phyloP scores from a whole-genome alignment of 2,888 invertebrate genomes.

The Lepas anatifera region DNA sequence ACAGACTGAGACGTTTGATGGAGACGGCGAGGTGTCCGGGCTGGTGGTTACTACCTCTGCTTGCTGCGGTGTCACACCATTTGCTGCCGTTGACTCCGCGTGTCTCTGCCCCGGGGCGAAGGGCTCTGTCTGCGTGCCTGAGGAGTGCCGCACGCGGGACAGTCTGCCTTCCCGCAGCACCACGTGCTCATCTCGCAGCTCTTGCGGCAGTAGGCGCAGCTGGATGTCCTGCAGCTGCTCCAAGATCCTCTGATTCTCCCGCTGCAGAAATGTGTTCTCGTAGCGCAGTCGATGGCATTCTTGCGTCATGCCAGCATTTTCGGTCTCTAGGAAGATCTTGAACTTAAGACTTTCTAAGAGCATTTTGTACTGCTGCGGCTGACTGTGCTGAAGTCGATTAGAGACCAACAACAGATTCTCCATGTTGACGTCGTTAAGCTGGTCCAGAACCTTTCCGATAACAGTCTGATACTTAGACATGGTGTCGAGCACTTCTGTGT shows the following conservation, averaged over 20 bases:
- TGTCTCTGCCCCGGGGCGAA: not conserved
- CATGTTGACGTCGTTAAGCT: constrained; percentile 8
- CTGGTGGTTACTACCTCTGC: not conserved
- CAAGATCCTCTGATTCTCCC: not conserved
- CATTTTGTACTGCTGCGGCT: constrained; percentile 7
- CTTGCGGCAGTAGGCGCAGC: not conserved
- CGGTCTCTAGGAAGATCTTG: not conserved
- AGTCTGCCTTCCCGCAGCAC: not conserved
- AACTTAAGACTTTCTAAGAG: constrained; percentile 1
- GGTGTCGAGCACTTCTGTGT: not conserved
- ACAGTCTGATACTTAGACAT: not conserved
- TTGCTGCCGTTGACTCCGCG: not conserved
- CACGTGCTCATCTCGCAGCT: not conserved
- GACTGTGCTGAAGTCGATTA: not conserved
- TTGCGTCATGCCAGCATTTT: constrained; percentile 8
- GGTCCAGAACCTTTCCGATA: constrained; percentile 1
- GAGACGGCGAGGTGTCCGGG: not conserved
- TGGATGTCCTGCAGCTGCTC: not conserved
- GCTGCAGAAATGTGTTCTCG: not conserved
- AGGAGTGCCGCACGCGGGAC: not conserved
- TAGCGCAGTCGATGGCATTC: not conserved
- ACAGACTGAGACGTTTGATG: not conserved
- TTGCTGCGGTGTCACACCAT: not conserved
- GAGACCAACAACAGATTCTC: not conserved
- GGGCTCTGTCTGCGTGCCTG: not conserved